Percentiles rank a stretch among this genome's conserved stretches.
Conservation (phyloP, 2,888 invertebrate species). For the Hoplodrina blanda region DNA sequence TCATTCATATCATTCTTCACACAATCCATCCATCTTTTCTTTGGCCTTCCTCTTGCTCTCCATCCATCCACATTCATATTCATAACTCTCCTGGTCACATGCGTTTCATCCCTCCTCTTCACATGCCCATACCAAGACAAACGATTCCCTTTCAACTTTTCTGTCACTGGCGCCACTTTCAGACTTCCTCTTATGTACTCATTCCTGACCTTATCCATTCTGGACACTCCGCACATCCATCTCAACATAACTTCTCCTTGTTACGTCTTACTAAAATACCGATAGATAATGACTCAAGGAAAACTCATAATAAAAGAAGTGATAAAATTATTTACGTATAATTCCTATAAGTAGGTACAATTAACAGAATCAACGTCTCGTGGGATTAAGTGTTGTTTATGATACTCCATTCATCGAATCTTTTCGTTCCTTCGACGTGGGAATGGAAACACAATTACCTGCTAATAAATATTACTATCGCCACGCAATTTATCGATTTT, state of each 20-base stretch:
- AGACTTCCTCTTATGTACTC: no score
- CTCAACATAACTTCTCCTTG: conserved; percentile 11
- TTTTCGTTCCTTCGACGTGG: conserved; percentile 43
- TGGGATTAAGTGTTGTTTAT: conserved; percentile 40
- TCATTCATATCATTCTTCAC: no score
- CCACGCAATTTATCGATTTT: conserved; percentile 56
- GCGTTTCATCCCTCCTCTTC: no score
- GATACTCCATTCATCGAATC: conserved; percentile 53
- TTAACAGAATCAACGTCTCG: conserved; percentile 47
- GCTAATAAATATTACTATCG: conserved; percentile 44
- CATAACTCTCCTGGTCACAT: no score
- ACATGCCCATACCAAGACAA: no score
- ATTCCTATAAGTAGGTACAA: conserved; percentile 26
- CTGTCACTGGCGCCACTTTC: no score
- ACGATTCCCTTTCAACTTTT: no score
- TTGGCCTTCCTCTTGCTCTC: no score
- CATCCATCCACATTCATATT: no score
- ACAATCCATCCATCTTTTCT: no score
- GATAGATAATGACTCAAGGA: conserved; percentile 6
- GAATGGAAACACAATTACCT: conserved; percentile 40
- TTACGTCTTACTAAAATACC: conserved; percentile 1
- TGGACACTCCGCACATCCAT: no score
- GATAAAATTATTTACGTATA: conserved; percentile 33
- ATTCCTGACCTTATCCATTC: no score
- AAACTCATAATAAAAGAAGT: conserved; percentile 23